Evolutionary conservation across 2,888 invertebrate genomes (phyloP).

Genomic region (Acrocera orbiculus): DNA sequence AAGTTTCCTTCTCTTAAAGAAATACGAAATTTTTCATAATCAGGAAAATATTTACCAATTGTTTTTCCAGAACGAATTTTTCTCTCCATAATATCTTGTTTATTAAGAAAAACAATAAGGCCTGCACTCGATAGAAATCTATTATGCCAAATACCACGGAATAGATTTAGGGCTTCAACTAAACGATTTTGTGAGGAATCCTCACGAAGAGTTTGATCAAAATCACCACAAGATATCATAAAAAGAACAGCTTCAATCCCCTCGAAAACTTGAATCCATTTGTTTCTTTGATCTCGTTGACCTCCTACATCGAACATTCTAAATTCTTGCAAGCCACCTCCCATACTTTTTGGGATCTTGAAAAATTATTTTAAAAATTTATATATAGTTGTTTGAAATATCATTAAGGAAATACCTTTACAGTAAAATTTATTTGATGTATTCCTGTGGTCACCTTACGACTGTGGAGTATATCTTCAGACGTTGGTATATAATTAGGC

Average conservation of each 20-base stretch:
- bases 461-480: slow-evolving; percentile 60
- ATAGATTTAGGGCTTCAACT: slow-evolving; percentile 50
- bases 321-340: slow-evolving; percentile 51
- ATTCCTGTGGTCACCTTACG: too few species aligned
- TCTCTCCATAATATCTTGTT: slow-evolving; percentile 55
- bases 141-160: slow-evolving; percentile 59
- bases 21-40: slow-evolving; percentile 38
- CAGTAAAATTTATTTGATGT: not conserved
- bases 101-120: slow-evolving; percentile 65
- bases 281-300: slow-evolving; percentile 60
- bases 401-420: not conserved
- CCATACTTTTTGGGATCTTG: slow-evolving; percentile 46
- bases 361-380: too few species aligned
- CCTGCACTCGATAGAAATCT: slow-evolving; percentile 53
- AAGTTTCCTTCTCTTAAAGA: slow-evolving; percentile 31
- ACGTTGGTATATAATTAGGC: slow-evolving; percentile 48
- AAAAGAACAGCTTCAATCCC: slow-evolving; percentile 68
- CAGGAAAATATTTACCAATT: slow-evolving; percentile 47
- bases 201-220: slow-evolving; percentile 57
- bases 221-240: slow-evolving; percentile 62
- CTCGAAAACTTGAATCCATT: slow-evolving; percentile 76
- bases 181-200: slow-evolving; percentile 52
- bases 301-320: slow-evolving; percentile 78
- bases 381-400: too few species aligned
- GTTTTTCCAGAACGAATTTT: slow-evolving; percentile 50